Base-by-base conservation (phyloP, 1,140 invertebrate species). In the Drosophila orosa region DNA sequence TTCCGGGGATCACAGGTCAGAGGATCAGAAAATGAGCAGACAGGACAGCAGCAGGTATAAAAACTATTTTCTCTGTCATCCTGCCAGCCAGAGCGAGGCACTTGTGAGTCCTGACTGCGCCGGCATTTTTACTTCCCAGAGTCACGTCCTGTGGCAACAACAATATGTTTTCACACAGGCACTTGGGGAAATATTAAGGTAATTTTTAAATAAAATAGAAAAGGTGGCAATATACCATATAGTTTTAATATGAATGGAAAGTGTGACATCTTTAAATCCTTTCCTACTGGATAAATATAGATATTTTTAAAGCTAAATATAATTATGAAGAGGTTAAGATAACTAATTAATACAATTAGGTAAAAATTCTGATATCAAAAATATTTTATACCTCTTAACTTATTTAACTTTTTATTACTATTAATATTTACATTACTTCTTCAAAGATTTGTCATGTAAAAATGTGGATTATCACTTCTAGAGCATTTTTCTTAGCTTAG, bases 41-140 rank as follows among this genome's bases (percentile, higher is more conserved):
- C 61, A 39, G 61, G 33, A 66, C 54, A 61, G 61, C 66, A 31
- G 47, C 25, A 78, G 80, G 56, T 50, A 61, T 50, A 87, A 86
- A 86, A 87, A 87, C 75, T 77, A 83, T 87, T 87, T 87, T 87
- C 83, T 78, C 86, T 86, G 84, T 79, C 75, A 81, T 80, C 67
- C 72, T 61, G 78, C 59, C 52, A 37, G 59, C 24, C 52, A 57
- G 24, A 25, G n/a, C 47, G 3, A 29, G 47, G 55, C 63, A 52
- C 65, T 79, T 67, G 59, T 40, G 19, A 45, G 47, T 24, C 47
- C 40, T 42, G 45, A n/a, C 54, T 37, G 37, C 22, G 47, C 27
- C n/a, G 29, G 47, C 10, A 48, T 69, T 76, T 78, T 87, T 72
- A 59, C 59, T 29, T 33, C 24, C 69, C 71, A 66, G 71, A 89